Evolutionary conservation across 2,113 vertebrate genomes (phyloP).

Genomic region (Neogobius melanostomus): DNA sequence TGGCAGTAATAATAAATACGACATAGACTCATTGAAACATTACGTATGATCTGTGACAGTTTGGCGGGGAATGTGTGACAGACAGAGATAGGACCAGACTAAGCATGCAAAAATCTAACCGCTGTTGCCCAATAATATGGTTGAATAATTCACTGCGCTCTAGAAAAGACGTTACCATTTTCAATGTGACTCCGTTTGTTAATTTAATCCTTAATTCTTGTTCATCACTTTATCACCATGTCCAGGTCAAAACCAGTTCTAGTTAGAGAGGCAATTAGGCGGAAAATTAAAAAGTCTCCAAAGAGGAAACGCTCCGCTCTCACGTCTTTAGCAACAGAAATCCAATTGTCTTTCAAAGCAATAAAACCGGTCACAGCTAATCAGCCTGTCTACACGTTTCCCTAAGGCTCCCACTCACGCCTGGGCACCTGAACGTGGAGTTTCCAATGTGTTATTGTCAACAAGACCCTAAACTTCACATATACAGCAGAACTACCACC

Average conservation of each 20-base stretch:
- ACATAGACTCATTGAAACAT: neutral
- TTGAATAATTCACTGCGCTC: neutral
- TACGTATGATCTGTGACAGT: neutral
- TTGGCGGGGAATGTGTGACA: neutral
- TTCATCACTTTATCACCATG: no score
- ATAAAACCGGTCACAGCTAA: neutral
- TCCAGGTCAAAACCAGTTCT: slow-evolving; percentile 11
- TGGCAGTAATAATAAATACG: neutral
- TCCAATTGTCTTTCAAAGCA: slow-evolving; percentile 19
- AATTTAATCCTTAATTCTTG: no score
- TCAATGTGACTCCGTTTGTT: no score
- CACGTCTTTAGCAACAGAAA: slow-evolving; percentile 49
- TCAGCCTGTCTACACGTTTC: no score
- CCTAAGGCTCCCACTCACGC: neutral
- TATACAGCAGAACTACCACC: neutral
- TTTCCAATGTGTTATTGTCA: neutral
- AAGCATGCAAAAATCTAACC: neutral
- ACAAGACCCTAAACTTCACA: neutral
- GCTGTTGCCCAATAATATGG: neutral
- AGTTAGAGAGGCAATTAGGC: slow-evolving; percentile 35
- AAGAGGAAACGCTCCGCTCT: slow-evolving; percentile 22
- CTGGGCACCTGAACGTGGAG: neutral
- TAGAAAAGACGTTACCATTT: neutral
- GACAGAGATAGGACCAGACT: neutral
- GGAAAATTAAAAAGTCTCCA: slow-evolving; percentile 35